phyloP scores from a whole-genome alignment of 64 coral and sea anemone species.

The Pocillopora verrucosa region DNA sequence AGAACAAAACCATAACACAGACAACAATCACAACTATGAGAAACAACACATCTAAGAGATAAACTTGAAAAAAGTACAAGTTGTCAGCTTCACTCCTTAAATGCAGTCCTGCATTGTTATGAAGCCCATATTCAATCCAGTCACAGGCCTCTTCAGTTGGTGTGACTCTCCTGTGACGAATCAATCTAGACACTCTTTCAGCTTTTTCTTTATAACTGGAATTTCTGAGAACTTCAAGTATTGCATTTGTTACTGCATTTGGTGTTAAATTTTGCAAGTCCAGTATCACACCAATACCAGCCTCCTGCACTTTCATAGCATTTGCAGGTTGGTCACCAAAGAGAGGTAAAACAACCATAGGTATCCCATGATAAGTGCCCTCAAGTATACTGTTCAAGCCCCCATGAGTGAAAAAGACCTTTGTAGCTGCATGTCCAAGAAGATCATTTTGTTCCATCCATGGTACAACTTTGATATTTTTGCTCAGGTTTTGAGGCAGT shows the following conservation, averaged over 20 bases:
- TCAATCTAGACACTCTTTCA: slow-evolving; percentile 37
- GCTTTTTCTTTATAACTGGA: slow-evolving; percentile 48
- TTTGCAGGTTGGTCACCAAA: slow-evolving; percentile 82
- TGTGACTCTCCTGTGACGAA: slow-evolving; percentile 36
- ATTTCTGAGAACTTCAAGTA: slow-evolving; percentile 61
- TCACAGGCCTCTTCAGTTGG: slow-evolving; percentile 66
- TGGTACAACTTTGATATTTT: slow-evolving; percentile 43
- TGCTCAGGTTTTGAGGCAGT: slow-evolving; percentile 8
- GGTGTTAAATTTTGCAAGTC: slow-evolving; percentile 39
- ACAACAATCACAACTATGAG: slow-evolving; percentile 12
- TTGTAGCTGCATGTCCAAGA: slow-evolving; percentile 38
- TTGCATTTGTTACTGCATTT: slow-evolving; percentile 6
- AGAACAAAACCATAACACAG: slow-evolving; percentile 1
- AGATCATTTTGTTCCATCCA: slow-evolving; percentile 78
- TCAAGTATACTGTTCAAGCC: slow-evolving; percentile 79
- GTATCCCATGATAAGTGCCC: slow-evolving; percentile 64
- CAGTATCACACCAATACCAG: slow-evolving; percentile 62
- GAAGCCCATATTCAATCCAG: slow-evolving; percentile 77
- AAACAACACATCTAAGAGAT: slow-evolving; percentile 67
- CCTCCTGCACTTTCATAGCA: slow-evolving; percentile 65
- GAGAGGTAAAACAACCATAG: slow-evolving; percentile 74
- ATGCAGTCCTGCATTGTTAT: slow-evolving; percentile 70
- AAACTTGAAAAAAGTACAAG: slow-evolving; percentile 61
- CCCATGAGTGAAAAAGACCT: slow-evolving; percentile 74
- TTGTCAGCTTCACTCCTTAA: slow-evolving; percentile 78